Percentiles rank a stretch among this genome's conserved stretches.
These are phyloP conservation scores for Zaprionus ghesquierei DNA, from an alignment of 1,140 invertebrate species.

Conservation along the genomic window DNA sequence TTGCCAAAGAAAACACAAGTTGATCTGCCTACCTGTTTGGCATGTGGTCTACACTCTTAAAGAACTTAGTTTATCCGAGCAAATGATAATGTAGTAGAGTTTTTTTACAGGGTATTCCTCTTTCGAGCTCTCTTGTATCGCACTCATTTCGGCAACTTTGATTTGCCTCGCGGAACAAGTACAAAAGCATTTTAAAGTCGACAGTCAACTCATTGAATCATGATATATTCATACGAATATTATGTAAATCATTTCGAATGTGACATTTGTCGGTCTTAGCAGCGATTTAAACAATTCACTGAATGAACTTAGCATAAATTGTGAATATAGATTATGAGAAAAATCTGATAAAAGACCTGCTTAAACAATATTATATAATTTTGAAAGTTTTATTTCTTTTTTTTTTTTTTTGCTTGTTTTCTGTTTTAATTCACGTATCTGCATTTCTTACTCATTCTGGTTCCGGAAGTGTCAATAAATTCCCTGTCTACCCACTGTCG, in stretches of 20 bases:
- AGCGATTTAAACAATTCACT: constrained; percentile 18
- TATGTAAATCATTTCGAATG: constrained; percentile 58
- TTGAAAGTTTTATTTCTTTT: constrained; percentile 16
- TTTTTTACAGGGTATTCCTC: neutral
- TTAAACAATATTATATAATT: constrained; percentile 12
- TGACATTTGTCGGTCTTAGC: constrained; percentile 36
- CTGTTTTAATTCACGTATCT: constrained; percentile 1
- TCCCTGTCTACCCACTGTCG: constrained; percentile 23
- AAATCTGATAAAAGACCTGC: neutral
- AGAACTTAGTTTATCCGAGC: neutral
- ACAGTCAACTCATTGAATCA: constrained; percentile 12
- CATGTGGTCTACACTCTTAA: neutral
- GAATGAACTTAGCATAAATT: constrained; percentile 12
- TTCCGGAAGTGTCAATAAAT: constrained; percentile 31
- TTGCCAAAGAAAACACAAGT: neutral
- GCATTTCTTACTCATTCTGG: constrained; percentile 9
- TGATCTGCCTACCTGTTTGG: neutral
- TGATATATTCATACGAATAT: constrained; percentile 38
- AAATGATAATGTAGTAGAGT: neutral
- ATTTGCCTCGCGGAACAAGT: constrained; percentile 1
- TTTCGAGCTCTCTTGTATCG: neutral
- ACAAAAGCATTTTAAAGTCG: constrained; percentile 1
- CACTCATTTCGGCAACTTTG: neutral
- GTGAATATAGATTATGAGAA: constrained; percentile 30
- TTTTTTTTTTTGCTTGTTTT: neutral